A percentile compares a stretch with the other conserved stretches of the same genome.
These are phyloP conservation scores for Ictalurus furcatus DNA, from an alignment of 2,113 vertebrate species.

Conservation along the genomic window DNA sequence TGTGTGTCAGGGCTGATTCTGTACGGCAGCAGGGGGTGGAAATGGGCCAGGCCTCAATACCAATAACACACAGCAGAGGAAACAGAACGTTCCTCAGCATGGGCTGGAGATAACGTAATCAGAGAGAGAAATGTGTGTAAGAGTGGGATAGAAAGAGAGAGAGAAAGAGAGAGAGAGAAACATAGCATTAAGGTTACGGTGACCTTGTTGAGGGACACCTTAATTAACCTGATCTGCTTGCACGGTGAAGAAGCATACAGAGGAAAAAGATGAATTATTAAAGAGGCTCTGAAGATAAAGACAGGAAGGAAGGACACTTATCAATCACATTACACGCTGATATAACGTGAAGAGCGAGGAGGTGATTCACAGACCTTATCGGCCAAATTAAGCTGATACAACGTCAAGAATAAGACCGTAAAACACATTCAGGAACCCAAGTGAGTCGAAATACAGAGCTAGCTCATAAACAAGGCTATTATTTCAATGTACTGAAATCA, in stretches of 20 bases:
- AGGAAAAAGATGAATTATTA: conserved; percentile 46
- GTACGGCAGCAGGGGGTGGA: conserved; percentile 10
- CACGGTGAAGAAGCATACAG: conserved; percentile 9
- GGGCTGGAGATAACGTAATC: conserved; percentile 38
- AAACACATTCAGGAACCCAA: neutral
- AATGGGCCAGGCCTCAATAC: conserved; percentile 6
- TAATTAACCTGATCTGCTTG: conserved; percentile 54
- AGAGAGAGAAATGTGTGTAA: conserved; percentile 12
- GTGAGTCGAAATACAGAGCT: neutral
- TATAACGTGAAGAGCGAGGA: conserved; percentile 10
- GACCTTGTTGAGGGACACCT: conserved; percentile 45
- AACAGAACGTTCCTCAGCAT: conserved; percentile 49
- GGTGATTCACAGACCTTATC: neutral
- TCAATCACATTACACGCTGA: conserved; percentile 22
- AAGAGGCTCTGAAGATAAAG: conserved; percentile 37
- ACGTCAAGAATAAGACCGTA: conserved; percentile 1
- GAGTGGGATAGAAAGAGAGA: neutral
- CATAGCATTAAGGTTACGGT: conserved; percentile 31
- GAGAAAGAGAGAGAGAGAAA: neutral
- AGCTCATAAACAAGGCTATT: neutral
- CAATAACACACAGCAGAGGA: conserved; percentile 16
- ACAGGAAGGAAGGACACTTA: conserved; percentile 29
- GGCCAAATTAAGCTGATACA: neutral
- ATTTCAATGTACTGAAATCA: neutral
- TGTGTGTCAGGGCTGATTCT: conserved; percentile 5